phyloP scores from a whole-genome alignment of 2,888 invertebrate genomes.

The Branchipolynoe longqiensis region DNA sequence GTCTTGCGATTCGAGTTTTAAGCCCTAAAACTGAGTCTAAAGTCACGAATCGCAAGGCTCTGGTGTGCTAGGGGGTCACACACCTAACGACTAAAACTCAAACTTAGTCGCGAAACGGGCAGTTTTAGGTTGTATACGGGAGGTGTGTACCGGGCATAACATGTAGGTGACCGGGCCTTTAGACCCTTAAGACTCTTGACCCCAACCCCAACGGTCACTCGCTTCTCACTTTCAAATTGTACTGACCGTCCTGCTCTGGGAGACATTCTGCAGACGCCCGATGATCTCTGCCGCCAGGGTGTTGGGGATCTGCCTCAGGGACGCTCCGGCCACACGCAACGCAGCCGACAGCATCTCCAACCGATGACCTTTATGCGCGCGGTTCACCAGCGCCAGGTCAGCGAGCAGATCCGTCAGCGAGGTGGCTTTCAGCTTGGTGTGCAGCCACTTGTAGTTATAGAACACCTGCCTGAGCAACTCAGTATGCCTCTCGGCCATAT shows the following conservation, averaged over 20 bases:
- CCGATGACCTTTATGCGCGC: conserved; percentile 27
- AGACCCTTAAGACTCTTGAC: no score
- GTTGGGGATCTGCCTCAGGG: conserved; percentile 67
- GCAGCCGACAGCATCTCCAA: conserved; percentile 65
- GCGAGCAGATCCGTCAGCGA: conserved; percentile 96
- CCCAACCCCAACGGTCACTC: no score
- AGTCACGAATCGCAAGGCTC: no score
- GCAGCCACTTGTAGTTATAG: conserved; percentile 97
- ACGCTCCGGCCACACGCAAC: conserved; percentile 66
- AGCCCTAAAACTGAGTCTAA: no score
- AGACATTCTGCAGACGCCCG: conserved; percentile 86
- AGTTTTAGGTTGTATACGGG: no score
- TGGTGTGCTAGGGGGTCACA: no score
- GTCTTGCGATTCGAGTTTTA: no score
- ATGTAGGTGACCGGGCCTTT: no score
- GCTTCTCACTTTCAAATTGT: no score
- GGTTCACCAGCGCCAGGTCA: conserved; percentile 85
- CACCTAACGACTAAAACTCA: no score
- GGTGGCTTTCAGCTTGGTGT: conserved; percentile 95
- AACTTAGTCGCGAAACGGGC: no score
- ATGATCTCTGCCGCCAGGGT: conserved; percentile 92
- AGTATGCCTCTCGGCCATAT: conserved; percentile 84
- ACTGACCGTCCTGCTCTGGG: conserved; percentile 21
- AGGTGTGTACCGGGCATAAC: no score
- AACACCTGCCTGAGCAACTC: conserved; percentile 94